Percentiles rank a stretch among this genome's conserved stretches.
These are phyloP conservation scores for Lobophora halterata DNA, from an alignment of 2,888 invertebrate species.

Conservation along the genomic window DNA sequence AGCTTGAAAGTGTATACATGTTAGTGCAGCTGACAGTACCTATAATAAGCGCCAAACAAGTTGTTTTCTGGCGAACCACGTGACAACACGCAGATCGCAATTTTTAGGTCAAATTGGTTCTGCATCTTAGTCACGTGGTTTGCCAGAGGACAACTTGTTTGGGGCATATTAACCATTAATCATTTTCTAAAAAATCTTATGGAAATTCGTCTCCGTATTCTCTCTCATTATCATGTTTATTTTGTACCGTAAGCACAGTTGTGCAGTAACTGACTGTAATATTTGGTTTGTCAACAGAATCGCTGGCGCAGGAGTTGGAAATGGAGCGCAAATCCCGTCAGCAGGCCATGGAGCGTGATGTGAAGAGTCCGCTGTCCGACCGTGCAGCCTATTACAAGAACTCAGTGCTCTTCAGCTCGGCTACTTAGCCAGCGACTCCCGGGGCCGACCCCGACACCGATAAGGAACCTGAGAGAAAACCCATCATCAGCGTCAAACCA, in stretches of 20 bases:
- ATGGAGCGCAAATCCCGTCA: conserved; percentile 92
- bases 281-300: conserved; percentile 83
- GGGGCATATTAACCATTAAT: no score
- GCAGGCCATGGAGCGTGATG: conserved; percentile 89
- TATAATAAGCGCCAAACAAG: no score
- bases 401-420: conserved; percentile 93
- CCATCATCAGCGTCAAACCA: conserved; percentile 78
- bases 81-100: no score
- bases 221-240: no score
- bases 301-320: conserved; percentile 92
- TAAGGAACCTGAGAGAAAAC: conserved; percentile 74
- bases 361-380: conserved; percentile 92
- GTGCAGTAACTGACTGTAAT: not conserved
- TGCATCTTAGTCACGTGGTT: no score
- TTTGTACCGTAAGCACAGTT: not conserved
- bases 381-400: conserved; percentile 92
- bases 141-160: no score
- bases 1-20: no score
- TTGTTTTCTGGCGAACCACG: no score
- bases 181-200: no score
- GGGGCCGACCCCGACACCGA: conserved; percentile 71
- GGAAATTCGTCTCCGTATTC: no score
- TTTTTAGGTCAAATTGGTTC: no score
- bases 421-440: conserved; percentile 83
- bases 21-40: no score